Conservation (phyloP, 1,140 invertebrate genomes). For the Rhagoletis pomonella region DNA sequence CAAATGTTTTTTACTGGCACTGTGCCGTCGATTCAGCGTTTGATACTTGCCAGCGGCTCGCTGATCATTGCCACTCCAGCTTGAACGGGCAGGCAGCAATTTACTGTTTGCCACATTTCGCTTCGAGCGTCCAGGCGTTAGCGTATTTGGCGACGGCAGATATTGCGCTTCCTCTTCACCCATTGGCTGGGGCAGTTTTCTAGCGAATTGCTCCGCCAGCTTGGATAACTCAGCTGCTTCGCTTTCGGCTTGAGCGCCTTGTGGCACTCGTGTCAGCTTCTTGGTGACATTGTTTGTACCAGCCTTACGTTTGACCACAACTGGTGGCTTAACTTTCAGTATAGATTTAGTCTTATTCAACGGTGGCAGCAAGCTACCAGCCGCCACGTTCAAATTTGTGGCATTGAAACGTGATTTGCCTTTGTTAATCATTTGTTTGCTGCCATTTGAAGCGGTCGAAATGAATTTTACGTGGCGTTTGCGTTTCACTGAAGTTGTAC, state of each 20-base stretch:
- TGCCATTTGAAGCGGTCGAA: not conserved
- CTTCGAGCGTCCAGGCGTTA: not conserved
- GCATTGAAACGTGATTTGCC: not conserved
- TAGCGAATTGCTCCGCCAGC: not conserved
- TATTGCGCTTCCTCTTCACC: not conserved
- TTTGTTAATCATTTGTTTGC: not conserved
- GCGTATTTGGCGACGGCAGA: not conserved
- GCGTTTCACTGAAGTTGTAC: not conserved
- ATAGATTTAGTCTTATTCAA: not conserved
- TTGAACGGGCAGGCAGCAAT: not conserved
- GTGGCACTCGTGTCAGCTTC: not conserved
- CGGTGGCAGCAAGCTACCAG: not conserved
- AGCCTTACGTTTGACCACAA: slow-evolving; percentile 14
- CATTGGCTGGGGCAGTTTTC: not conserved
- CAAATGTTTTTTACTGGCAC: slow-evolving; percentile 17
- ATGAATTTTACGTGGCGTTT: slow-evolving; percentile 14
- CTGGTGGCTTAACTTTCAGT: slow-evolving; percentile 17
- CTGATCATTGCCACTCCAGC: not conserved
- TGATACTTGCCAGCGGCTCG: not conserved
- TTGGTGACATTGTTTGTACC: not conserved
- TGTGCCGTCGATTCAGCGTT: not conserved
- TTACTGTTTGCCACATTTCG: too few relatives aligned
- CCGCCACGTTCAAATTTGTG: not conserved
- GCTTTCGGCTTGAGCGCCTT: slow-evolving; percentile 21
- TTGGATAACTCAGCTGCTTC: slow-evolving; percentile 20